These are phyloP conservation scores for Caenorhabditis sp. DNA, from an alignment of 2,888 invertebrate species.

Conservation along the genomic window DNA sequence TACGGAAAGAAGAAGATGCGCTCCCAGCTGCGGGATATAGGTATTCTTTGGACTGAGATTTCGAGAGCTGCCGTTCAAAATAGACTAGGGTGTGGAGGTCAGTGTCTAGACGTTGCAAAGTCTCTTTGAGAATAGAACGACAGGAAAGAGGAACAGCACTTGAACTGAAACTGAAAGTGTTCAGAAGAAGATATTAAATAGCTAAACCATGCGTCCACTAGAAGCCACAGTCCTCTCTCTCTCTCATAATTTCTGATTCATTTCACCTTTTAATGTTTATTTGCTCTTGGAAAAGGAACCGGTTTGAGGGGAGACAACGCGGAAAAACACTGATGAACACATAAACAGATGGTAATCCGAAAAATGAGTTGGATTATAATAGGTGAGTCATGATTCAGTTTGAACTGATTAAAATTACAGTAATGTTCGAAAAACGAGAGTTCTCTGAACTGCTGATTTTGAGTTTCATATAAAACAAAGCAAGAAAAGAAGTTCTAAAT, in stretches of 20 bases:
- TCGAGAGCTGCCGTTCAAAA: not conserved
- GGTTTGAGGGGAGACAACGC: not conserved
- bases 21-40: not conserved
- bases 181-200: too few species aligned
- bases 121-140: not conserved
- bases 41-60: constrained; percentile 16
- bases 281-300: not conserved
- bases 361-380: not conserved
- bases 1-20: not conserved
- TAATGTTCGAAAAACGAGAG: not conserved
- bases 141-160: not conserved
- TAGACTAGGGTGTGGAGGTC: not conserved
- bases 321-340: not conserved
- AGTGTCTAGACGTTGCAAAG: not conserved
- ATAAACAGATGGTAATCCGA: not conserved
- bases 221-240: not conserved
- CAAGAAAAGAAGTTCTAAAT: too few species aligned
- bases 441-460: too few species aligned
- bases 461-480: too few species aligned
- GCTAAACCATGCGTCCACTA: too few species aligned
- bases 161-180: not conserved
- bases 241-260: not conserved
- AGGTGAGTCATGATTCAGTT: not conserved
- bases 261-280: not conserved
- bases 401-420: not conserved